Conservation (phyloP, 2,113 vertebrate species). For the Anas platyrhynchos region DNA sequence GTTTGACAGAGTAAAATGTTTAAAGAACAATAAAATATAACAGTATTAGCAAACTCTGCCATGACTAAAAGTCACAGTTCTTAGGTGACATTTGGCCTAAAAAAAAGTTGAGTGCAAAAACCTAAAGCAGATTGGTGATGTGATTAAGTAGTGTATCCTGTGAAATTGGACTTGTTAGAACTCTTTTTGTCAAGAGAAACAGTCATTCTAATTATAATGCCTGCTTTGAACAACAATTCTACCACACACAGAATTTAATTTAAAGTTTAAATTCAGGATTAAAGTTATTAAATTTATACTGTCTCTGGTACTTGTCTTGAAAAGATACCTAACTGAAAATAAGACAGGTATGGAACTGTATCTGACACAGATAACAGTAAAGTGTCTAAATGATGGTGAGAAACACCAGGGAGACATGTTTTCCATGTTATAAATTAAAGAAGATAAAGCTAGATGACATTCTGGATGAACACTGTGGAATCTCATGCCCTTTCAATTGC, state of each 20-base stretch:
- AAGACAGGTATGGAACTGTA: background rate
- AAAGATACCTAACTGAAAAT: background rate
- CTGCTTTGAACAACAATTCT: background rate
- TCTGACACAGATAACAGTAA: background rate
- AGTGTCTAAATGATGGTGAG: background rate
- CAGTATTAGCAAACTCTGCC: background rate
- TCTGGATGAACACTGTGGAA: background rate
- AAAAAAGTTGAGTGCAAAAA: background rate
- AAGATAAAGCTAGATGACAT: background rate
- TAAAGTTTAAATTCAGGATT: background rate
- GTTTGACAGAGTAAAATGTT: background rate
- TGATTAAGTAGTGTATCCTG: background rate
- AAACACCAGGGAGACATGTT: background rate
- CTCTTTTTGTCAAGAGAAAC: background rate
- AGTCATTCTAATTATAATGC: background rate
- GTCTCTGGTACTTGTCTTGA: background rate
- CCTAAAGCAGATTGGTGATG: background rate
- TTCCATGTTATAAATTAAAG: accelerated
- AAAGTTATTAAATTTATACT: background rate
- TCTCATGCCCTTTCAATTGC: background rate
- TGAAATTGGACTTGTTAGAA: background rate
- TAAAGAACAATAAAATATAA: background rate
- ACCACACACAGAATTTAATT: background rate
- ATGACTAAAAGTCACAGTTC: background rate
- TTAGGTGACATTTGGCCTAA: background rate